A percentile compares a stretch with the other conserved stretches of the same genome.
phyloP scores from a whole-genome alignment of 2,888 invertebrate species.

The Drosophila neonasuta region DNA sequence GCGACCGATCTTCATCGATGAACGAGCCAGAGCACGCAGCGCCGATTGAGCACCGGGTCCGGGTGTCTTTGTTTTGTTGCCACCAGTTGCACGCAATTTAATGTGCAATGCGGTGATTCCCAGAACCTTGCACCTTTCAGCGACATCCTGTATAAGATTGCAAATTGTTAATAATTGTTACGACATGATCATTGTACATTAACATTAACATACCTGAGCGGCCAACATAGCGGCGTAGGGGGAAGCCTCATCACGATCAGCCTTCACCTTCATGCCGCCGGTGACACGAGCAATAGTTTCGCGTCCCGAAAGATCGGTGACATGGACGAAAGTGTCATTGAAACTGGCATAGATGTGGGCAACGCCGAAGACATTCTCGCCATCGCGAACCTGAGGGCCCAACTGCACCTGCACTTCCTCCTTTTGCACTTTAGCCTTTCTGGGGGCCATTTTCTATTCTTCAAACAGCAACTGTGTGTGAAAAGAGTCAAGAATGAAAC shows the following conservation, averaged over 20 bases:
- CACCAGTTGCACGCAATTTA: slow-evolving; percentile 98
- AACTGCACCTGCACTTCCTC: slow-evolving; percentile 98
- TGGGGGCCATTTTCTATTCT: slow-evolving; percentile 91
- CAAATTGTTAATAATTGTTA: neutral
- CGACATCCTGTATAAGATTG: slow-evolving; percentile 90
- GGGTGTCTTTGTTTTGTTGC: slow-evolving; percentile 98
- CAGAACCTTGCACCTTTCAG: slow-evolving; percentile 98
- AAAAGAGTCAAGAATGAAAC: slow-evolving; percentile 19
- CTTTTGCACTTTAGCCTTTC: slow-evolving; percentile 98
- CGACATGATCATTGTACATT: neutral
- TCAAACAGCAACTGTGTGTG: slow-evolving; percentile 43
- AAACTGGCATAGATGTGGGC: slow-evolving; percentile 99
- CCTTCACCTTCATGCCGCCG: slow-evolving; percentile 99
- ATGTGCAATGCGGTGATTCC: slow-evolving; percentile 99
- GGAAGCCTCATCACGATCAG: slow-evolving; percentile 99
- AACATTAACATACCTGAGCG: slow-evolving; percentile 88
- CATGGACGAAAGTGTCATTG: slow-evolving; percentile 99
- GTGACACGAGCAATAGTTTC: slow-evolving; percentile 97
- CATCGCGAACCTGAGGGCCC: slow-evolving; percentile 97
- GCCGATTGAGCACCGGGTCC: slow-evolving; percentile 99
- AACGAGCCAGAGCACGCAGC: slow-evolving; percentile 97
- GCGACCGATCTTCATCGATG: slow-evolving; percentile 99
- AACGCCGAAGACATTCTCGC: slow-evolving; percentile 98
- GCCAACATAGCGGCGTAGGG: slow-evolving; percentile 99
- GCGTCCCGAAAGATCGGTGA: slow-evolving; percentile 98